phyloP scores from a whole-genome alignment of 2,113 vertebrate genomes.

The Podocnemis expansa region DNA sequence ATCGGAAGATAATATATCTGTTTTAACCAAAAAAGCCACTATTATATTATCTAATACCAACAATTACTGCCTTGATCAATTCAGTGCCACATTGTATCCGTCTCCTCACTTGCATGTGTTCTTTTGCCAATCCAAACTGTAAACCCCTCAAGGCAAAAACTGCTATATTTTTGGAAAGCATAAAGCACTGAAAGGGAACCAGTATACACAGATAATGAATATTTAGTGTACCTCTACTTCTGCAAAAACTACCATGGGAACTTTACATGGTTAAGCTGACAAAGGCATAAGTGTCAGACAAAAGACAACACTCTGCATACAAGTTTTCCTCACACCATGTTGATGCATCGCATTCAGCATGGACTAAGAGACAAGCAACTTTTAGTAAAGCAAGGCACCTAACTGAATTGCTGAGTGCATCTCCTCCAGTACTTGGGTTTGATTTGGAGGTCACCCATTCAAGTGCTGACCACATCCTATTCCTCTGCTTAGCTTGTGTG shows the following conservation, averaged over 20 bases:
- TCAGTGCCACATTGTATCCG: background rate
- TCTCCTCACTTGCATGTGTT: background rate
- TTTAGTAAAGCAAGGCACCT: background rate
- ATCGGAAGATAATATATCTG: background rate
- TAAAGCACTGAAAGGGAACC: too few species aligned
- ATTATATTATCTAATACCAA: background rate
- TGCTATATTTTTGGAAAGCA: background rate
- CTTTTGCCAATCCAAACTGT: background rate
- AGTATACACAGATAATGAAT: background rate
- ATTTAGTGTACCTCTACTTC: background rate
- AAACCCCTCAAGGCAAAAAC: background rate
- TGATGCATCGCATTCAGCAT: background rate
- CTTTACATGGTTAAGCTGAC: background rate
- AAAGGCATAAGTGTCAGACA: background rate
- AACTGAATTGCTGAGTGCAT: background rate
- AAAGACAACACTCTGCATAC: background rate
- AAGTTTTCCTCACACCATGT: background rate
- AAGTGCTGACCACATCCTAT: background rate
- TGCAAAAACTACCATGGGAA: background rate
- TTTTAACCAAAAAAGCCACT: background rate
- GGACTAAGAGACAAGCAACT: background rate
- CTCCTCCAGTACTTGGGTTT: background rate
- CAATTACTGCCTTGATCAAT: background rate
- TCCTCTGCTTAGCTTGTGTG: background rate
- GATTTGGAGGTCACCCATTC: background rate